Conservation (phyloP, 2,113 vertebrate species). For the Nannobrachium achirus region DNA sequence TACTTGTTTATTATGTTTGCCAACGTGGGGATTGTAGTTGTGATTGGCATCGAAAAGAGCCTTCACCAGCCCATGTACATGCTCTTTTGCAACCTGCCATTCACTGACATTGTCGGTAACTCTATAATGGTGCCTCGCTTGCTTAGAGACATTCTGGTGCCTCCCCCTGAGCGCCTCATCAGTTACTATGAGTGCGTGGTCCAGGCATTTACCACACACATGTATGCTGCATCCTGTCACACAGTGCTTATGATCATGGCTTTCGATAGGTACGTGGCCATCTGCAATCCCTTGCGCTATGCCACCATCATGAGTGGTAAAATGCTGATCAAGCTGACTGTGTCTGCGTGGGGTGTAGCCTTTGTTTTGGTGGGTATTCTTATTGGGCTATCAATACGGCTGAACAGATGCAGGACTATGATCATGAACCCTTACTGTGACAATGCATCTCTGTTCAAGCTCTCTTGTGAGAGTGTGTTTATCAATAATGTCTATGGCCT, state of each 20-base stretch:
- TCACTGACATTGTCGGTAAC: conserved; percentile 45
- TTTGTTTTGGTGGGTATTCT: conserved; percentile 29
- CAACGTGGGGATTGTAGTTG: conserved; percentile 45
- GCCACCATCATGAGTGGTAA: conserved; percentile 36
- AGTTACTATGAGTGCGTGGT: conserved; percentile 39
- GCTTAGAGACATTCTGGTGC: conserved; percentile 33
- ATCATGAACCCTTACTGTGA: conserved; percentile 45
- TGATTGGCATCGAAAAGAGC: conserved; percentile 41
- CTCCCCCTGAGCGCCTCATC: conserved; percentile 26
- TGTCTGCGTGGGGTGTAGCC: conserved; percentile 28
- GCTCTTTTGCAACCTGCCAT: conserved; percentile 38
- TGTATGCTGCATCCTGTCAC: conserved; percentile 24
- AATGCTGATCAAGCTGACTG: conserved; percentile 38
- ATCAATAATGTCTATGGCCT: conserved; percentile 51
- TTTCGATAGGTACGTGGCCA: conserved; percentile 57
- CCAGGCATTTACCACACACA: conserved; percentile 46
- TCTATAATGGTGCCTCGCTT: conserved; percentile 39
- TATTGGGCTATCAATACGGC: conserved; percentile 33
- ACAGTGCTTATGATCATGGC: conserved; percentile 47
- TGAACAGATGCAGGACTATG: conserved; percentile 34
- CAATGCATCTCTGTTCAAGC: conserved; percentile 47
- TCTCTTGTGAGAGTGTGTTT: conserved; percentile 35
- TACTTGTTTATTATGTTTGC: conserved; percentile 39
- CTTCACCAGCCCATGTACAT: conserved; percentile 62
- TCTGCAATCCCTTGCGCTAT: conserved; percentile 46